These are phyloP conservation scores for Globodera ellingtonae DNA, from an alignment of 1,140 invertebrate genomes.

Conservation along the genomic window DNA sequence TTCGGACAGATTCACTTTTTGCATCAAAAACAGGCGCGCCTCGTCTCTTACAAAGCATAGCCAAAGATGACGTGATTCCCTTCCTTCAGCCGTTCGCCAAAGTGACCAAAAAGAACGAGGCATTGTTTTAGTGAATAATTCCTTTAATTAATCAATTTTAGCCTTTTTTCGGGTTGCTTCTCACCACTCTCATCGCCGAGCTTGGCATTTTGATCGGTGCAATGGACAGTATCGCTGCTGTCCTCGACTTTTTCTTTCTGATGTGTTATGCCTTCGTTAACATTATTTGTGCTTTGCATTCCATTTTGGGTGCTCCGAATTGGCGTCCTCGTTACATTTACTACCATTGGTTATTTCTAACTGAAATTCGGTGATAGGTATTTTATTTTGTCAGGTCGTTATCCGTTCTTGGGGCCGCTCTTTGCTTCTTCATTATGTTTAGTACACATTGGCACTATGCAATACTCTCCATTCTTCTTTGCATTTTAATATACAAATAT, in stretches of 20 bases:
- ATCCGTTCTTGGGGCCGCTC: slow-evolving; percentile 84
- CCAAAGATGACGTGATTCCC: slow-evolving; percentile 80
- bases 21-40: slow-evolving; percentile 69
- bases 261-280: slow-evolving; percentile 99
- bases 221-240: slow-evolving; percentile 63
- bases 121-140: not conserved
- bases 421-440: slow-evolving; percentile 98
- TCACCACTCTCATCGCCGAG: slow-evolving; percentile 82
- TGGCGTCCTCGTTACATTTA: slow-evolving; percentile 97
- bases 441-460: slow-evolving; percentile 99
- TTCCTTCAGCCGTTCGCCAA: slow-evolving; percentile 86
- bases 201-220: slow-evolving; percentile 62
- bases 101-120: slow-evolving; percentile 85
- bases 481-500: slow-evolving; percentile 93
- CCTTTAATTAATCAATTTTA: not conserved
- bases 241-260: slow-evolving; percentile 79
- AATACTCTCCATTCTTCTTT: slow-evolving; percentile 89
- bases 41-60: slow-evolving; percentile 67
- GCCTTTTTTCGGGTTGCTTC: slow-evolving; percentile 81
- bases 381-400: slow-evolving; percentile 69
- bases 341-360: slow-evolving; percentile 80
- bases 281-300: slow-evolving; percentile 94
- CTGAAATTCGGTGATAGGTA: not conserved
- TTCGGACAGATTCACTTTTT: not conserved
- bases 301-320: slow-evolving; percentile 87